Conservation (phyloP, 2,797 vertebrate species). For the Eospalax fontanierii region DNA sequence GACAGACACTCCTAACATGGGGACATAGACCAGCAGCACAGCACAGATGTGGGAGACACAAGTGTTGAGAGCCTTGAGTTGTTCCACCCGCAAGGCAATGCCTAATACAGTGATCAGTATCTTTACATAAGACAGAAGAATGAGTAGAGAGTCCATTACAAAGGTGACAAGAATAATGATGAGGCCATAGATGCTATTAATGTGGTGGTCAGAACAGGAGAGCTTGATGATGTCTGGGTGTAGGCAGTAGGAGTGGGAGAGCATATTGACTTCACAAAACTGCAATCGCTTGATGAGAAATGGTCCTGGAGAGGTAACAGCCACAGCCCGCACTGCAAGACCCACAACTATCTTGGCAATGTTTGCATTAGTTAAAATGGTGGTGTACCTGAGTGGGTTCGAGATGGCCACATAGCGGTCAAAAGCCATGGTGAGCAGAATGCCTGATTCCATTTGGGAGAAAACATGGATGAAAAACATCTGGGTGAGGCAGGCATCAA, state of each 20-base stretch:
- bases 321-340: not conserved
- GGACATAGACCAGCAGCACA: constrained; percentile 36
- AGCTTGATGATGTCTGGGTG: constrained; percentile 85
- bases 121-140: constrained; percentile 54
- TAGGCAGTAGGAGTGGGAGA: constrained; percentile 87
- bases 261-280: constrained; percentile 78
- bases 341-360: constrained; percentile 34
- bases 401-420: constrained; percentile 86
- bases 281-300: constrained; percentile 66
- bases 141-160: constrained; percentile 71
- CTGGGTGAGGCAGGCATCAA: constrained; percentile 76
- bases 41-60: constrained; percentile 59
- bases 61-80: constrained; percentile 22
- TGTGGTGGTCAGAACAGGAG: constrained; percentile 82
- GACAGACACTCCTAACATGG: constrained; percentile 41
- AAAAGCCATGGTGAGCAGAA: constrained; percentile 89
- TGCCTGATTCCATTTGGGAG: constrained; percentile 86
- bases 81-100: constrained; percentile 75
- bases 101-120: constrained; percentile 66
- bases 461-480: constrained; percentile 87
- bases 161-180: constrained; percentile 71
- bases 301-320: not conserved
- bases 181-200: constrained; percentile 82
- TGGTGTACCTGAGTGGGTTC: constrained; percentile 36
- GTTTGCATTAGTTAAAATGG: not conserved